Percentiles rank a stretch among this genome's conserved stretches.
Evolutionary conservation across 2,113 vertebrate species (phyloP).

Genomic region (Sitta europaea): DNA sequence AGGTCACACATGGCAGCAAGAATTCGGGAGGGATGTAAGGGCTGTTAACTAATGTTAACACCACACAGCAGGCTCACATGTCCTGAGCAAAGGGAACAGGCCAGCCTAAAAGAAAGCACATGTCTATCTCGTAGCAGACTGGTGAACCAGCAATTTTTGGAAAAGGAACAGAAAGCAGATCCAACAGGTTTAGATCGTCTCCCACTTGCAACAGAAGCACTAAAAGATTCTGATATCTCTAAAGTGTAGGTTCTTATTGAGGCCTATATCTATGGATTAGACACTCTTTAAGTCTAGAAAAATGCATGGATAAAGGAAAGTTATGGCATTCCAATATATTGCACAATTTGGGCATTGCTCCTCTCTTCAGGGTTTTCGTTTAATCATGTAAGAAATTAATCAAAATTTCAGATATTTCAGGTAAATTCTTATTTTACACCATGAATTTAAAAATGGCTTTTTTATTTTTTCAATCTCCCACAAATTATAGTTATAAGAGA

Average conservation of each 20-base stretch:
- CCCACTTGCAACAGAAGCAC: background rate
- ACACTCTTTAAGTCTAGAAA: background rate
- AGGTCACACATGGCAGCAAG: background rate
- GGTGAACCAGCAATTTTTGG: background rate
- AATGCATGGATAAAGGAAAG: background rate
- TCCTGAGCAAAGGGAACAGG: background rate
- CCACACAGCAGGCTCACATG: background rate
- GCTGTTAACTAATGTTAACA: background rate
- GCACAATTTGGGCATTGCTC: background rate
- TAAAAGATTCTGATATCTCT: background rate
- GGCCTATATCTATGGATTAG: background rate
- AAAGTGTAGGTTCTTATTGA: background rate
- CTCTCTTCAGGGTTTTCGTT: background rate
- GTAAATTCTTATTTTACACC: background rate
- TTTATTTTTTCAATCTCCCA: background rate
- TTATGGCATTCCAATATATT: background rate
- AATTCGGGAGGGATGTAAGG: background rate
- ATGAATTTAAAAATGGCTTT: background rate
- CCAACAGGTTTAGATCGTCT: background rate
- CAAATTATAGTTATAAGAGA: background rate
- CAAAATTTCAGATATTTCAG: background rate
- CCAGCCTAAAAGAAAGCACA: background rate
- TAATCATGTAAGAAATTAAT: background rate
- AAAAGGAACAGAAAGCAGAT: background rate
- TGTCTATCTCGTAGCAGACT: rapidly evolving